phyloP scores from a whole-genome alignment of 2,888 invertebrate species.

The Platynereis dumerilii region DNA sequence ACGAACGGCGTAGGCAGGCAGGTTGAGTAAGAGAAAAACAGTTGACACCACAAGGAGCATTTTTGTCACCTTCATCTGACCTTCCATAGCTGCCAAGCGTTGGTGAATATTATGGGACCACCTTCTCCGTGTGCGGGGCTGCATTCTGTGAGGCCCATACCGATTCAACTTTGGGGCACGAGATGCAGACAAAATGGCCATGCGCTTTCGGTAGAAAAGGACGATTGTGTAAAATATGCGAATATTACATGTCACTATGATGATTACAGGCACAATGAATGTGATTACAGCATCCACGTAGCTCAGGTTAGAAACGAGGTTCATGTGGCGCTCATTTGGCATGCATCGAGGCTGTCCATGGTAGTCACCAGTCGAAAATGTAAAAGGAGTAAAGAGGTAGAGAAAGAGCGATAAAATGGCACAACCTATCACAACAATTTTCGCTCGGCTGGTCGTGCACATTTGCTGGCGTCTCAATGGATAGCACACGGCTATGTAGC shows the following conservation, averaged over 20 bases:
- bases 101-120: not conserved
- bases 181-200: slow-evolving; percentile 11
- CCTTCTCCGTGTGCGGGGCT: not conserved
- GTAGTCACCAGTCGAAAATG: slow-evolving; percentile 22
- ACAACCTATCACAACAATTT: slow-evolving; percentile 47
- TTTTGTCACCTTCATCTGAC: slow-evolving; percentile 9
- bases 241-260: slow-evolving; percentile 76
- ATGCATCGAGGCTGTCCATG: not conserved
- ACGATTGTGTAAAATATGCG: slow-evolving; percentile 75
- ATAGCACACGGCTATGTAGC: slow-evolving; percentile 32
- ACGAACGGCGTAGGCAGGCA: slow-evolving; percentile 9
- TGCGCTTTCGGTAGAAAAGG: slow-evolving; percentile 39
- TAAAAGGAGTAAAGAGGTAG: slow-evolving; percentile 48
- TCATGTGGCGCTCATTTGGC: slow-evolving; percentile 6
- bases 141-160: not conserved
- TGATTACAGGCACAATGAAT: slow-evolving; percentile 75
- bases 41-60: slow-evolving; percentile 16
- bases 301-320: slow-evolving; percentile 6
- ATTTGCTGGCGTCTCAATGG: slow-evolving; percentile 31
- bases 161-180: not conserved
- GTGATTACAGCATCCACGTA: slow-evolving; percentile 74
- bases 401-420: slow-evolving; percentile 44
- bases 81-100: not conserved
- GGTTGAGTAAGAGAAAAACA: slow-evolving; percentile 14
- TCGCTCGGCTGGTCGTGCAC: slow-evolving; percentile 53